Conservation (phyloP, 2,888 invertebrate genomes). For the Ferrisia virgata region DNA sequence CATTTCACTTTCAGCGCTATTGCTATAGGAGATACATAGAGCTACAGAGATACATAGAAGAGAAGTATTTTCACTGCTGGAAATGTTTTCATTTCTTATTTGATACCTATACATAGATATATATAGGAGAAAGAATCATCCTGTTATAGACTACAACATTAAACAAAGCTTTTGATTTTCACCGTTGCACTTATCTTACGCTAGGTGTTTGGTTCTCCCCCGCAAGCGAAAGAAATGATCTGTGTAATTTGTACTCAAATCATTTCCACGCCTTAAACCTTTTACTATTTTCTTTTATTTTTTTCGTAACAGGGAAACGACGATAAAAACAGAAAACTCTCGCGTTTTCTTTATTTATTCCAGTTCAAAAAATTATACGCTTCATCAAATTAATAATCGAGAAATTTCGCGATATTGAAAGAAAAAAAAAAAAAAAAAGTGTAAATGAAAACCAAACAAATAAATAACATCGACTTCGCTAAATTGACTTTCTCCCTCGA, state of each 20-base stretch:
- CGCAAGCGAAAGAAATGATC: constrained; percentile 38
- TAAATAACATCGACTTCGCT: constrained; percentile 22
- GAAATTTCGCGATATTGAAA: background rate
- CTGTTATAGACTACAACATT: background rate
- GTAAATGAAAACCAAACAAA: constrained; percentile 35
- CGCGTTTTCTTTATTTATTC: constrained; percentile 39
- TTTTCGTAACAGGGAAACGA: constrained; percentile 1
- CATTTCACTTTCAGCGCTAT: no score
- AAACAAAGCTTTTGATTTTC: constrained; percentile 31
- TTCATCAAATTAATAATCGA: constrained; percentile 43
- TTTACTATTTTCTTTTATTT: constrained; percentile 14
- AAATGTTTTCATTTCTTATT: background rate
- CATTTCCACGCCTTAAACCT: constrained; percentile 36
- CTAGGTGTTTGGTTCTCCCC: background rate
- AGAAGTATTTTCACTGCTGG: background rate
- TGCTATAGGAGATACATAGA: no score
- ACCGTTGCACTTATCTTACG: background rate
- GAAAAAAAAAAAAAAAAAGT: constrained; percentile 25
- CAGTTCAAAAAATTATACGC: constrained; percentile 45
- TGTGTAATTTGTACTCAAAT: constrained; percentile 45
- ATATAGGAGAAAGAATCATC: background rate
- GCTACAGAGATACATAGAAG: background rate
- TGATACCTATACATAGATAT: background rate
- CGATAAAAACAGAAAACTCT: constrained; percentile 13
- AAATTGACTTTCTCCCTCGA: background rate